Evolutionary conservation across 2,113 vertebrate species (phyloP).

Genomic region (Choloepus hoffmanni): DNA sequence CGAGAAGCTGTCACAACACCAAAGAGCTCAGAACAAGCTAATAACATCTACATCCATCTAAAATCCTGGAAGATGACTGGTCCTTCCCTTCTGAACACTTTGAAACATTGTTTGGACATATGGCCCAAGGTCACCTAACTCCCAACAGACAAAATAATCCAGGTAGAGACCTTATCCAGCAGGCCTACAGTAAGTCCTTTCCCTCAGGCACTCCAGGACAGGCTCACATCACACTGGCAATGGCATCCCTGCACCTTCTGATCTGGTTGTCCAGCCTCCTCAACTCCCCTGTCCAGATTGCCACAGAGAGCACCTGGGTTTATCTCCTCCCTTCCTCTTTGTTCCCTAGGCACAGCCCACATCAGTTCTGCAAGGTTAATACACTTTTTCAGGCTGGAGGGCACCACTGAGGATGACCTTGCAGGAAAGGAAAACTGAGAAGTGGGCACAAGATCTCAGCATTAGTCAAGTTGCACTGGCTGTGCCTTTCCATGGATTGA

Average conservation of each 20-base stretch:
- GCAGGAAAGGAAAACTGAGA: background rate
- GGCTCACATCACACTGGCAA: too few relatives aligned
- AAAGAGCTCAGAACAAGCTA: background rate
- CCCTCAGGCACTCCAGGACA: background rate
- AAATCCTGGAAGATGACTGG: background rate
- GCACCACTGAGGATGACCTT: background rate
- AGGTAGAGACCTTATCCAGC: background rate
- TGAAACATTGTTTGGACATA: background rate
- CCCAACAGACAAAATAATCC: background rate
- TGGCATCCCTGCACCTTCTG: background rate
- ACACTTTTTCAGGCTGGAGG: background rate
- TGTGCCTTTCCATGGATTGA: background rate
- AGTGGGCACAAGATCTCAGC: background rate
- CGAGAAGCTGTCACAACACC: background rate
- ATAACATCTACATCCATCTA: background rate
- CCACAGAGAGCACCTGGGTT: background rate
- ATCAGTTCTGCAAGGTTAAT: background rate
- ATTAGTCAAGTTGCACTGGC: background rate
- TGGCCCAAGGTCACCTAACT: background rate
- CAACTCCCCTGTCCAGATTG: background rate
- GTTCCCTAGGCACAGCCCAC: background rate
- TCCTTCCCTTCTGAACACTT: background rate
- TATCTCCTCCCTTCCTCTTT: background rate
- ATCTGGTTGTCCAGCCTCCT: background rate
- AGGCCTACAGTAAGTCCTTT: background rate